These are phyloP conservation scores for Drosophila grimshawi DNA, from an alignment of 1,140 invertebrate species.

Conservation along the genomic window DNA sequence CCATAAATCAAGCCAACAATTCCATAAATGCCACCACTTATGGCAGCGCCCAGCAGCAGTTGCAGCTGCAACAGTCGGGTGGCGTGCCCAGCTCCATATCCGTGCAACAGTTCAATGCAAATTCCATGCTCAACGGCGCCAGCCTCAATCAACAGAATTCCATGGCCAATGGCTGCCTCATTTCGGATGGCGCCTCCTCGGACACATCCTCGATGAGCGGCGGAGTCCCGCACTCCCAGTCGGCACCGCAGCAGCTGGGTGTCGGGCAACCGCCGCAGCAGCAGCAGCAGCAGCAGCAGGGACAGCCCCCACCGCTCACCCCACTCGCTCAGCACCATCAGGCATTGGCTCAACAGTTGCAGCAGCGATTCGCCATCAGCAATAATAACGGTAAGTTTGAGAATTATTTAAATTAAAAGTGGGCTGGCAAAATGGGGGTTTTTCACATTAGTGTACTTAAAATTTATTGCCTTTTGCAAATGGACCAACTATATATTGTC, in stretches of 20 bases:
- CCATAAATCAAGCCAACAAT: slow-evolving; percentile 80
- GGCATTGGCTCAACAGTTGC: slow-evolving; percentile 83
- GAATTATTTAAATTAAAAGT: background rate
- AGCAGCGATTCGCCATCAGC: slow-evolving; percentile 84
- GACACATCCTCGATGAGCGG: slow-evolving; percentile 81
- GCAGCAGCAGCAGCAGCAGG: slow-evolving; percentile 60
- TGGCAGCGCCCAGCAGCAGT: slow-evolving; percentile 59
- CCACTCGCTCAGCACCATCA: slow-evolving; percentile 83
- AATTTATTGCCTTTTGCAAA: background rate
- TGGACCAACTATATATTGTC: background rate
- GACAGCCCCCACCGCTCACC: slow-evolving; percentile 63
- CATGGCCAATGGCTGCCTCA: slow-evolving; percentile 64
- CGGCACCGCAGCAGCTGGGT: slow-evolving; percentile 77
- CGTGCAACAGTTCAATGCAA: slow-evolving; percentile 82
- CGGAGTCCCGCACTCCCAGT: slow-evolving; percentile 81
- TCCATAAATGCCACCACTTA: slow-evolving; percentile 78
- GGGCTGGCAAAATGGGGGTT: background rate
- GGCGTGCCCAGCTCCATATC: slow-evolving; percentile 79
- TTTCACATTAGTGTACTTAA: background rate
- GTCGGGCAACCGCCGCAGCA: slow-evolving; percentile 62
- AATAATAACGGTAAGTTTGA: slow-evolving; percentile 82
- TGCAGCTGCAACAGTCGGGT: slow-evolving; percentile 43
- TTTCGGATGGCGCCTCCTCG: slow-evolving; percentile 83
- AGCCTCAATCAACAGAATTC: slow-evolving; percentile 66
- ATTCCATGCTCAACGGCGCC: slow-evolving; percentile 63